Evolutionary conservation across 2,888 invertebrate genomes (phyloP).

Genomic region (Coenonympha glycerion): DNA sequence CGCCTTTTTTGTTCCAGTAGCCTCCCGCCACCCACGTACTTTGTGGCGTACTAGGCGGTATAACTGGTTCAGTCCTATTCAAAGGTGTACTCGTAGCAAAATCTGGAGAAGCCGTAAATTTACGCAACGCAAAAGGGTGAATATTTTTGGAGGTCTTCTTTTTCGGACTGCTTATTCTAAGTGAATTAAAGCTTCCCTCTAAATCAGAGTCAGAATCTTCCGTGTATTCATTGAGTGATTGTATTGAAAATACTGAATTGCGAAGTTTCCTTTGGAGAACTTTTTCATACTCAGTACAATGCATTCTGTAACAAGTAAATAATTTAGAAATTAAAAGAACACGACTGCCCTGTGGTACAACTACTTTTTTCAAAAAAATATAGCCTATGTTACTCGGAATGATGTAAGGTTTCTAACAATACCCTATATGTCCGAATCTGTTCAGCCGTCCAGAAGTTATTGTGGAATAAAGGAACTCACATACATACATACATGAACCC

Average conservation of each 20-base stretch:
- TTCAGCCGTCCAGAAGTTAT: too few species aligned
- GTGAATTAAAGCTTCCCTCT: slow-evolving; percentile 72
- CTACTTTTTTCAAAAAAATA: too few species aligned
- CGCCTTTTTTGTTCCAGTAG: slow-evolving; percentile 78
- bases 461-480: too few species aligned
- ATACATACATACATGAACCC: too few species aligned
- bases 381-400: too few species aligned
- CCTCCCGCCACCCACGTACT: slow-evolving; percentile 82
- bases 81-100: slow-evolving; percentile 59
- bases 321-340: too few species aligned
- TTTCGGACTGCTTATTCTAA: slow-evolving; percentile 67
- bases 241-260: slow-evolving; percentile 68
- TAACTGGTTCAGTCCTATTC: slow-evolving; percentile 60
- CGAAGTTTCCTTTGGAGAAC: slow-evolving; percentile 79
- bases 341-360: too few species aligned
- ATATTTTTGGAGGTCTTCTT: slow-evolving; percentile 53
- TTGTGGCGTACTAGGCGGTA: slow-evolving; percentile 78
- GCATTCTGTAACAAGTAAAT: too few species aligned
- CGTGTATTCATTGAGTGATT: slow-evolving; percentile 59
- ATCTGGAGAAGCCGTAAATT: slow-evolving; percentile 70
- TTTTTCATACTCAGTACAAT: too few species aligned
- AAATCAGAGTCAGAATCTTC: slow-evolving; percentile 70
- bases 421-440: too few species aligned
- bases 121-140: slow-evolving; percentile 68
- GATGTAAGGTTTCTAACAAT: too few species aligned